Evolutionary conservation across 2,888 invertebrate genomes (phyloP).

Genomic region (Alentia gelatinosa): DNA sequence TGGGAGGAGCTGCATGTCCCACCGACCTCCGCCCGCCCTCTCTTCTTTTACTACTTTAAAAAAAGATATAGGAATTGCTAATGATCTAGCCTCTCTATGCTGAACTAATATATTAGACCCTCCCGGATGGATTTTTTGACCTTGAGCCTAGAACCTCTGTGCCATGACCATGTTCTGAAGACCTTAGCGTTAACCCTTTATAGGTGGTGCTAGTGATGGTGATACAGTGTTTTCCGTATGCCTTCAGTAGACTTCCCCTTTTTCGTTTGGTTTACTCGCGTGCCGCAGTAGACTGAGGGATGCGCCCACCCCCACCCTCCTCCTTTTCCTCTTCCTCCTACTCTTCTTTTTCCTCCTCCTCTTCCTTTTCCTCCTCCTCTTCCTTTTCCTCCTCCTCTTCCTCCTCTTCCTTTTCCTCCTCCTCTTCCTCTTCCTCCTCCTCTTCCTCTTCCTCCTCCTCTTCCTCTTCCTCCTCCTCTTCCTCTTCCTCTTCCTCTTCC

Average conservation of each 20-base stretch:
- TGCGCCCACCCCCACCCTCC: neutral
- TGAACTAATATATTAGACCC: no score
- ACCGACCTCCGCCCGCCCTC: neutral
- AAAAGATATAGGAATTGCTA: no score
- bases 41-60: neutral
- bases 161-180: conserved; percentile 8
- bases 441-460: neutral
- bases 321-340: neutral
- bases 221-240: no score
- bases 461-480: neutral
- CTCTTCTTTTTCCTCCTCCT: no score
- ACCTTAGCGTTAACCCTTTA: neutral
- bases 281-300: neutral
- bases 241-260: no score
- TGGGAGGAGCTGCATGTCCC: no score
- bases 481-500: neutral
- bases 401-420: neutral
- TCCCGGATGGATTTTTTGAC: neutral
- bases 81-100: no score
- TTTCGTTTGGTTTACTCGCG: no score
- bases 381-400: neutral
- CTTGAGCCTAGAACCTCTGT: neutral
- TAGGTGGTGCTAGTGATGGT: neutral
- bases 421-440: neutral
- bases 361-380: neutral